These are phyloP conservation scores for Apodemus agrarius DNA, from an alignment of 2,797 vertebrate species.

Conservation along the genomic window DNA sequence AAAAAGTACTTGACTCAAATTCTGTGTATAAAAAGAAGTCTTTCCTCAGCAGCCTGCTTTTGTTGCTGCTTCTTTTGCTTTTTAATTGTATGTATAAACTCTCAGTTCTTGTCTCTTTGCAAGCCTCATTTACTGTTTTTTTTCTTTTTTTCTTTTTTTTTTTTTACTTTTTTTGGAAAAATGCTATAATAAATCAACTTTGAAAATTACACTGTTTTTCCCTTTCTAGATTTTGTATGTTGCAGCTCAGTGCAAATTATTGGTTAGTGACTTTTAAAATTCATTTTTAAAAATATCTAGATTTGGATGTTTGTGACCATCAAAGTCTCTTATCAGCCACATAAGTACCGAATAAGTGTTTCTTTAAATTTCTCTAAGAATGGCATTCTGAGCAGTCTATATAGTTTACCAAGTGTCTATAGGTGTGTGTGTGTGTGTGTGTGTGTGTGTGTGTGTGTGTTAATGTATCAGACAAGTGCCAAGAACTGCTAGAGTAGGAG, in stretches of 20 bases:
- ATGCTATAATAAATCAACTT: not conserved
- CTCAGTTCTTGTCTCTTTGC: not conserved
- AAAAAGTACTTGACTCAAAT: not conserved
- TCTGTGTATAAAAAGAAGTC: not conserved
- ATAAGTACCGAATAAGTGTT: not conserved
- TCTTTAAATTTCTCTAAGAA: not conserved
- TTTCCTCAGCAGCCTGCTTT: not conserved
- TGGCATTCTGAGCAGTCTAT: not conserved
- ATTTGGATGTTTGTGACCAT: not conserved
- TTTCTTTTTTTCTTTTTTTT: not conserved
- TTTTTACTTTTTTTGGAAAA: too few relatives aligned
- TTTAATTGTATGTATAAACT: too few relatives aligned
- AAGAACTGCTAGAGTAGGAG: not conserved
- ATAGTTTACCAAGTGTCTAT: not conserved
- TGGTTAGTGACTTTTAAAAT: not conserved
- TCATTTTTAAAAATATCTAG: not conserved
- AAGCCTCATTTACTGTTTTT: not conserved
- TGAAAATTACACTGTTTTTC: not conserved
- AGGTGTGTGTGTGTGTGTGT: not conserved
- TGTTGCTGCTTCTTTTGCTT: not conserved
- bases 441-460: not conserved
- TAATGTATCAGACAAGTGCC: not conserved
- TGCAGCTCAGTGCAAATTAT: not conserved
- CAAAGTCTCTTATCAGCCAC: not conserved
- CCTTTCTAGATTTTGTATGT: not conserved